Base-by-base conservation (phyloP, 1,140 invertebrate species). In the Pantala flavescens region DNA sequence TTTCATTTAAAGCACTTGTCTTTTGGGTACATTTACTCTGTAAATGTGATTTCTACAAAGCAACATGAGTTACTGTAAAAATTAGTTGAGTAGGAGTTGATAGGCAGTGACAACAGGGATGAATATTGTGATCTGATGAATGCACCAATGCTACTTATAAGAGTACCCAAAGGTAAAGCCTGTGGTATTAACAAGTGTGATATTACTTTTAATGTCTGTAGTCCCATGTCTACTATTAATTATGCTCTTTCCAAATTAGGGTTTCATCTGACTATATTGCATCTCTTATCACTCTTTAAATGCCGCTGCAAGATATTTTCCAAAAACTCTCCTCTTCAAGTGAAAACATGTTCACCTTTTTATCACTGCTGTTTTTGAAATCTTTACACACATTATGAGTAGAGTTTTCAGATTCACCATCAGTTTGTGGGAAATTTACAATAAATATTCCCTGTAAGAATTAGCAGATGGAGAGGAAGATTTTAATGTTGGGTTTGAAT, bases 121-220 rank as follows among this genome's bases (percentile, higher is more conserved):
- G 49, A 63, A 63, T 63, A 63, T 63, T 63, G 49, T 63, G 49
- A 63, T 63, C 49, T 21, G n/a, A 19, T 21, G 14, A 21, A 63
- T 19, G 49, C 49, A 63, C 49, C 49, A 63, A 63, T 63, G n/a
- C n/a, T 63, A 63, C 49, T 63, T 16, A 19, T 63, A 21, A 63
- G 49, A 21, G 1, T 63, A 63, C 49, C 14, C n/a, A 36, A 36
- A 36, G 28, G 14, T 16, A 19, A 63, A 63, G 49, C 49, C 49
- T 63, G 49, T 63, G 49, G 49, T 63, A 63, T 63, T 21, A 19
- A 21, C 49, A 63, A 63, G 49, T 63, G 49, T 63, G 49, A 63
- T 63, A 63, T 63, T 63, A 63, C 49, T 16, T 63, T 63, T 63
- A 63, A 63, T 63, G 49, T 63, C 49, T 63, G n/a, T 63, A 63